Evolutionary conservation across 2,888 invertebrate genomes (phyloP).

Genomic region (Carpatolechia fugitivella): DNA sequence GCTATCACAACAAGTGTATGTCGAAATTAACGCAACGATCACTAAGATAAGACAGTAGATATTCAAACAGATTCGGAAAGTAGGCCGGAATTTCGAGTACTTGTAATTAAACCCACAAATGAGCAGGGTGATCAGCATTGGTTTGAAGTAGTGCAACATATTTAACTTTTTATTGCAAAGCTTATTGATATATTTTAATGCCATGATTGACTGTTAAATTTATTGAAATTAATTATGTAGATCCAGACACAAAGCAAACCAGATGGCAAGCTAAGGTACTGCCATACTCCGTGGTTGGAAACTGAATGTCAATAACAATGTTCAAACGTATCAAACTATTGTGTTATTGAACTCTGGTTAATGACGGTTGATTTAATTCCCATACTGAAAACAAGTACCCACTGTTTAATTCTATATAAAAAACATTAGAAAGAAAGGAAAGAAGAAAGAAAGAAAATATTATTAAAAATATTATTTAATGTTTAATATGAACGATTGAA

Average conservation of each 20-base stretch:
- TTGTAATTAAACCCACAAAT: constrained; percentile 58
- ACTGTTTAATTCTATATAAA: no score
- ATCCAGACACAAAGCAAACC: constrained; percentile 37
- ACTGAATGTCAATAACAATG: constrained; percentile 44
- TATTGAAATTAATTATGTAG: constrained; percentile 17
- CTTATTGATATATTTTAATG: constrained; percentile 22
- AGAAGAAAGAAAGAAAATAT: no score
- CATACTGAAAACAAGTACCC: neutral
- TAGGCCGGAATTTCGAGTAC: constrained; percentile 35
- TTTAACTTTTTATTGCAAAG: constrained; percentile 21
- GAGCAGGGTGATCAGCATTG: constrained; percentile 42
- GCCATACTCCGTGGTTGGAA: constrained; percentile 34
- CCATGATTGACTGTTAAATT: constrained; percentile 32
- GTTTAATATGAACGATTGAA: no score
- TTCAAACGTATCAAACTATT: constrained; percentile 34
- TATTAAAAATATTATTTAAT: no score
- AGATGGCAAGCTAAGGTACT: constrained; percentile 6
- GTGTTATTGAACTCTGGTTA: constrained; percentile 19
- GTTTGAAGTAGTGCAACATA: constrained; percentile 38
- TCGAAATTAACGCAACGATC: constrained; percentile 33
- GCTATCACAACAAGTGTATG: constrained; percentile 40
- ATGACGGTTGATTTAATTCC: neutral
- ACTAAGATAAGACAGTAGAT: constrained; percentile 46
- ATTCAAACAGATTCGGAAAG: constrained; percentile 28
- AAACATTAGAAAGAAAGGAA: no score